phyloP scores from a whole-genome alignment of 2,113 vertebrate genomes.

The Polypterus senegalus region DNA sequence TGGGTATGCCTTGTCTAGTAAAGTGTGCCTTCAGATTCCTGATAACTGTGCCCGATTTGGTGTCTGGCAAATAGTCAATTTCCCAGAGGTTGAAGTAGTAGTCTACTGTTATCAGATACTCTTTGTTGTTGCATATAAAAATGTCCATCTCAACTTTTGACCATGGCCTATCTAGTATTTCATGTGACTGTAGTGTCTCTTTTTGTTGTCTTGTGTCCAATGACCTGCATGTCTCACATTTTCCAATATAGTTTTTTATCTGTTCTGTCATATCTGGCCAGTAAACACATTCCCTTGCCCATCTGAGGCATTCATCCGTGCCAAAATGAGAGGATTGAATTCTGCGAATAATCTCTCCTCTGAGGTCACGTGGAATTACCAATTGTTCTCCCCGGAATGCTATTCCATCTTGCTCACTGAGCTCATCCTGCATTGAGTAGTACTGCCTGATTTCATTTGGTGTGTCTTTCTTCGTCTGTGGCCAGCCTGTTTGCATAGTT shows the following conservation, averaged over 20 bases:
- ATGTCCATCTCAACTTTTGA: conserved; percentile 21
- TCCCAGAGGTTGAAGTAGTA: conserved; percentile 31
- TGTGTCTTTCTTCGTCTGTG: not conserved
- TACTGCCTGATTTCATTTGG: not conserved
- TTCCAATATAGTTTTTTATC: not conserved
- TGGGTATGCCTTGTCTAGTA: no score
- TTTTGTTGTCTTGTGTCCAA: not conserved
- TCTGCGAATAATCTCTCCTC: not conserved
- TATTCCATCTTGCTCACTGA: not conserved
- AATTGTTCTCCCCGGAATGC: conserved; percentile 2
- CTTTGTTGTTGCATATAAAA: conserved; percentile 19
- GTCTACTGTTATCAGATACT: conserved; percentile 20
- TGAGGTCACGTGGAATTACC: conserved; percentile 2
- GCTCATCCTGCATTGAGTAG: conserved; percentile 10
- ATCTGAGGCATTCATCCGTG: conserved; percentile 1
- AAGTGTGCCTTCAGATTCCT: no score
- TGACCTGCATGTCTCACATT: not conserved
- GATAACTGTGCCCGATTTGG: no score
- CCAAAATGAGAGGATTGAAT: not conserved
- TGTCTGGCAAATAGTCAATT: conserved; percentile 9
- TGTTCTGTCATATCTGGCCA: conserved; percentile 1
- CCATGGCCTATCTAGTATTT: conserved; percentile 11
- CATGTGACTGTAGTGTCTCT: conserved; percentile 10
- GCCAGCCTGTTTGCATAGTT: conserved; percentile 4
- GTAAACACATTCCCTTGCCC: conserved; percentile 1